Conservation (phyloP, 2,797 vertebrate species). For the Sebastes vulpes region DNA sequence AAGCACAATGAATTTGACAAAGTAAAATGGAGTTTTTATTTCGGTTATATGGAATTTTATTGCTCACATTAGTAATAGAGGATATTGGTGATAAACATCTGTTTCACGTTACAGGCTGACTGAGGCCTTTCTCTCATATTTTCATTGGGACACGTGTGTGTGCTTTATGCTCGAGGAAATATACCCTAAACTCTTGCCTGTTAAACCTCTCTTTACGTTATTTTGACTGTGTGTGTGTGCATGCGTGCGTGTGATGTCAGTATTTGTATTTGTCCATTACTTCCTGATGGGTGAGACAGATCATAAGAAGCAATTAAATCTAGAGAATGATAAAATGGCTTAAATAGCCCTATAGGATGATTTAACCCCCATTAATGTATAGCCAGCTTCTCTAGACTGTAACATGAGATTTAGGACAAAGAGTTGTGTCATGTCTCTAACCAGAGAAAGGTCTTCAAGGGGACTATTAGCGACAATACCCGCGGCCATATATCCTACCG, state of each 20-base stretch:
- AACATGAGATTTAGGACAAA: constrained; percentile 48
- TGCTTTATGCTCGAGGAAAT: constrained; percentile 66
- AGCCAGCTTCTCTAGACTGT: constrained; percentile 31
- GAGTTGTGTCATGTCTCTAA: constrained; percentile 39
- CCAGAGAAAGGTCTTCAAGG: constrained; percentile 41
- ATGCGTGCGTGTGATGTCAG: constrained; percentile 21
- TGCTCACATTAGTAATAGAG: constrained; percentile 72
- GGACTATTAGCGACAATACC: constrained; percentile 59
- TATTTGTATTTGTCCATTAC: constrained; percentile 36
- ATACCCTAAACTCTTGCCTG: constrained; percentile 51
- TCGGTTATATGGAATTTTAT: constrained; percentile 60
- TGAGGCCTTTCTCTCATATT: constrained; percentile 69
- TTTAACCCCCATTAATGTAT: constrained; percentile 44
- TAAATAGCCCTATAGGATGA: constrained; percentile 24
- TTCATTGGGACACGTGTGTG: constrained; percentile 68
- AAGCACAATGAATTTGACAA: constrained; percentile 68
- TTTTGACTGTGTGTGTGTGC: constrained; percentile 27
- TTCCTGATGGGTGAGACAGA: constrained; percentile 24
- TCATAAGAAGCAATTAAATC: constrained; percentile 19
- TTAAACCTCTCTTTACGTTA: constrained; percentile 61
- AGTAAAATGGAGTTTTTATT: constrained; percentile 70
- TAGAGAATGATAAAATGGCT: constrained; percentile 20
- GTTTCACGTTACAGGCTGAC: constrained; percentile 70
- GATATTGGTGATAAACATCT: constrained; percentile 64
- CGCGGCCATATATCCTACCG: constrained; percentile 29